Conservation (phyloP, 2,888 invertebrate genomes). For the Drosophila mimica region DNA sequence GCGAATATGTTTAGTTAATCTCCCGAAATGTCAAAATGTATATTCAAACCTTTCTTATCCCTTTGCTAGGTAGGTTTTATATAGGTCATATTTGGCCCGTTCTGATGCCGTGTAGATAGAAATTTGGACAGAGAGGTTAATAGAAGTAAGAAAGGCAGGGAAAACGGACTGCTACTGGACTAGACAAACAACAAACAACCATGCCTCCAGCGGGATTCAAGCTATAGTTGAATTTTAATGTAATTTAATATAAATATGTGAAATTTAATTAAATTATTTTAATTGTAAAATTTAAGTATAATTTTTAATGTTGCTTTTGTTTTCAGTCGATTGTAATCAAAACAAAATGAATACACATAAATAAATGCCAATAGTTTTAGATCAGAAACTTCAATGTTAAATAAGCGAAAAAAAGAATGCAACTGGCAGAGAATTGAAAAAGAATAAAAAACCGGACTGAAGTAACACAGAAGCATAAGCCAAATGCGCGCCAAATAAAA, state of each 20-base stretch:
- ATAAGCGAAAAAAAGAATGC: slow-evolving; percentile 11
- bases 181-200: too few species aligned
- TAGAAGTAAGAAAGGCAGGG: too few species aligned
- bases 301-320: not conserved
- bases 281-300: not conserved
- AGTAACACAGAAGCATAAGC: slow-evolving; percentile 13
- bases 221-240: not conserved
- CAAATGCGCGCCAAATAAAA: slow-evolving; percentile 40
- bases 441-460: slow-evolving; percentile 29
- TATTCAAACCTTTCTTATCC: not conserved
- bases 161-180: too few species aligned
- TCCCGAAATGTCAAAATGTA: not conserved
- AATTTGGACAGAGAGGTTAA: too few species aligned
- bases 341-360: not conserved
- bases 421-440: slow-evolving; percentile 4
- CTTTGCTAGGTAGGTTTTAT: too few species aligned
- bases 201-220: too few species aligned
- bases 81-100: too few species aligned
- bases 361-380: not conserved
- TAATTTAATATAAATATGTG: not conserved
- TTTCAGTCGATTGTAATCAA: not conserved
- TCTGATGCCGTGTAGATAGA: too few species aligned
- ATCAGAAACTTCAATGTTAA: not conserved
- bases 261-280: not conserved
- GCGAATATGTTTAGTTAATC: not conserved